Percentiles rank a stretch among this genome's conserved stretches.
These are phyloP conservation scores for Alaudala cheleensis DNA, from an alignment of 2,113 vertebrate species.

Conservation along the genomic window DNA sequence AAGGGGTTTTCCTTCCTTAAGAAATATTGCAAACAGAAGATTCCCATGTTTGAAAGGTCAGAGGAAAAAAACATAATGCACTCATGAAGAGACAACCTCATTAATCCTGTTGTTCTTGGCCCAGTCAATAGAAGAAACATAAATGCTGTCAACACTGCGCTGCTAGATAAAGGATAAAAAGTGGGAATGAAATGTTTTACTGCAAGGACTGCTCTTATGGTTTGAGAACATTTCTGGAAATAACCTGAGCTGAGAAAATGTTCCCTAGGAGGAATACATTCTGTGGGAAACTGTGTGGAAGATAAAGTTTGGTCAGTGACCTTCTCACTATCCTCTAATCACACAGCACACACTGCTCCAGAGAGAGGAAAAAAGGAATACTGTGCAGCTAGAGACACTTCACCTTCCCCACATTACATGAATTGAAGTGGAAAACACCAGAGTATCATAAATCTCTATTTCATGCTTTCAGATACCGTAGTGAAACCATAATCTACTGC, in stretches of 20 bases:
- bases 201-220: conserved; percentile 68
- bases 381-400: conserved; percentile 46
- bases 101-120: conserved; percentile 75
- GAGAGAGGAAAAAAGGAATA: conserved; percentile 20
- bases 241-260: conserved; percentile 76
- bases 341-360: conserved; percentile 33
- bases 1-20: conserved; percentile 42
- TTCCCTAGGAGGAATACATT: conserved; percentile 70
- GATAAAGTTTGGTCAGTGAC: conserved; percentile 77
- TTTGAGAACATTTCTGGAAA: conserved; percentile 80
- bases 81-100: conserved; percentile 69
- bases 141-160: conserved; percentile 69
- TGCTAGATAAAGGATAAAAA: conserved; percentile 76
- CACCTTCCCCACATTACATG: conserved; percentile 60
- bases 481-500: conserved; percentile 61
- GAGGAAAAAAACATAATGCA: conserved; percentile 68
- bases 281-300: conserved; percentile 77
- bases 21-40: conserved; percentile 60
- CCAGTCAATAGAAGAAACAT: conserved; percentile 72
- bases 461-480: conserved; percentile 45
- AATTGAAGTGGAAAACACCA: conserved; percentile 56
- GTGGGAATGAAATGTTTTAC: conserved; percentile 76
- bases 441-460: conserved; percentile 68
- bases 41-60: conserved; percentile 72
- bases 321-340: conserved; percentile 74